Base-by-base conservation (phyloP, 2,888 invertebrate species). In the Torymus texanus region DNA sequence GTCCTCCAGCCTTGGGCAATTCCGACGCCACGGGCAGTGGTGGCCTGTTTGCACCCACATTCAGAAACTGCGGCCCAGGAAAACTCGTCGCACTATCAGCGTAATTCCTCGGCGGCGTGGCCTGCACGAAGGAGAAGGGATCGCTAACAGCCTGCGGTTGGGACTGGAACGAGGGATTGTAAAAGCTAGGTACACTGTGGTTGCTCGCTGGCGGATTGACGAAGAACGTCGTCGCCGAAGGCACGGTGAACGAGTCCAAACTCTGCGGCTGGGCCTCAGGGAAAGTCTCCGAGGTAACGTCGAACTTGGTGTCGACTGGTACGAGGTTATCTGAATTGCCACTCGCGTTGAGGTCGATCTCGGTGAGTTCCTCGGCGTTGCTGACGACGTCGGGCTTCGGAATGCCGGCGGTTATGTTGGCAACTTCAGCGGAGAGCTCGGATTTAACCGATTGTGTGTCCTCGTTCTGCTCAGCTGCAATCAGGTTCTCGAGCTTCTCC, bases 401-500 rank as follows among this genome's bases (percentile, higher is more conserved):
- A 59, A 83, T 82, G 3, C 70, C 61, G 2, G 82, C 72, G 1
- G 83, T 83, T 51, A 82, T 82, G 2, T 24, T 79, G 0, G 80
- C 82, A n/a, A 82, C 82, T 59, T 83, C 81, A 14, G 79, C 71
- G 3, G 82, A 82, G 11, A 83, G 50, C 55, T 83, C 82, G 0
- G 81, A 80, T 58, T 81, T 80, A 1, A 80, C 67, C 10, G 81
- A 81, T n/a, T 67, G 29, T 0, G 83, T 73, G 67, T 85, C 85
- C 70, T 87, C 87, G 18, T 86, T 82, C 66, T 84, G 85, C 16
- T 89, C 87, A 10, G 83, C 41, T 2, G 85, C 84, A 14, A 88
- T 85, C 41, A 89, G 79, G 76, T 89, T 84, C 78, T 89, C 88
- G 61, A 89, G 86, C 65, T 88, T 89, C 66, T 88, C 87, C 1